phyloP scores from a whole-genome alignment of 35 echinoderm and acorn worm species.

The Apostichopus japonicus region DNA sequence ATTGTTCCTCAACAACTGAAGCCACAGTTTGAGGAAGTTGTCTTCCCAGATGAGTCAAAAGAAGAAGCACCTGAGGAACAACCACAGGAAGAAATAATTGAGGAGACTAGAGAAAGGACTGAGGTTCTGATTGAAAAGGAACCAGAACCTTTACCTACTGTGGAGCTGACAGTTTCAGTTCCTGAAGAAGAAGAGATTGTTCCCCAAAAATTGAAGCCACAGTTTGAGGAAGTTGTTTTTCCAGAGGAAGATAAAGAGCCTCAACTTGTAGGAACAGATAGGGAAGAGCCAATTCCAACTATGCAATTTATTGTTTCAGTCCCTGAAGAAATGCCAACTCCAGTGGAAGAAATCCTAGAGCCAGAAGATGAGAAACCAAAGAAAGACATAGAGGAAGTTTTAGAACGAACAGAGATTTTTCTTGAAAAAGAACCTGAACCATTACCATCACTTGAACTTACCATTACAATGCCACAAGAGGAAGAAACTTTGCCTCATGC shows the following conservation, averaged over 20 bases:
- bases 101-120: slow-evolving; percentile 51
- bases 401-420: slow-evolving; percentile 57
- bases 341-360: slow-evolving; percentile 45
- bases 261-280: not conserved
- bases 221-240: slow-evolving; percentile 78
- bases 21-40: slow-evolving; percentile 48
- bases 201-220: slow-evolving; percentile 39
- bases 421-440: slow-evolving; percentile 56
- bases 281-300: not conserved
- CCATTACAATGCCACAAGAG: slow-evolving; percentile 44
- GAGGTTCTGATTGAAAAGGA: slow-evolving; percentile 70
- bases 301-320: not conserved
- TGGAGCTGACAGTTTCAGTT: slow-evolving; percentile 68
- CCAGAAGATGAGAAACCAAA: slow-evolving; percentile 1
- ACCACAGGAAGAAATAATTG: slow-evolving; percentile 35
- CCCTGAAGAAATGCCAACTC: slow-evolving; percentile 41
- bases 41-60: slow-evolving; percentile 35
- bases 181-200: slow-evolving; percentile 58
- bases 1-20: not conserved
- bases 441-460: slow-evolving; percentile 38
- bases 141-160: slow-evolving; percentile 46
- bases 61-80: slow-evolving; percentile 10
- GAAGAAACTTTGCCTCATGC: slow-evolving; percentile 3
- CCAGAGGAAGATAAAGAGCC: slow-evolving; percentile 32
- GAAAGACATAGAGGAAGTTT: slow-evolving; percentile 30